Percentiles rank a stretch among this genome's conserved stretches.
Evolutionary conservation across 2,888 invertebrate genomes (phyloP).

Genomic region (Ctena decussata): DNA sequence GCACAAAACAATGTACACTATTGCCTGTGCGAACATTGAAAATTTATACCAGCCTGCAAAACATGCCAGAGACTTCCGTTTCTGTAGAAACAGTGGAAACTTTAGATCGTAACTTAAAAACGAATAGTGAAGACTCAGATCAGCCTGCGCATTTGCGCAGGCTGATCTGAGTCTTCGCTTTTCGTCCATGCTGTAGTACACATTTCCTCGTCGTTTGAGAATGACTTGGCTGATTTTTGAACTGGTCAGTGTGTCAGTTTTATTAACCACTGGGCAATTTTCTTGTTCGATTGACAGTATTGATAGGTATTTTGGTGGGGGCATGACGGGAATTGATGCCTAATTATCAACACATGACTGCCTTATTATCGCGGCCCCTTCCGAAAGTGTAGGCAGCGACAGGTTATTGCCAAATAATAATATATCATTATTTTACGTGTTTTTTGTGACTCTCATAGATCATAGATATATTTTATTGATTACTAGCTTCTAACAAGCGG

Average conservation of each 20-base stretch:
- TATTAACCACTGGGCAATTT: constrained; percentile 36
- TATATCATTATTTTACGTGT: neutral
- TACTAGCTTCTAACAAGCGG: too few species aligned
- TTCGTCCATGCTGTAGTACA: too few species aligned
- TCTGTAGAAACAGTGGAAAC: too few species aligned
- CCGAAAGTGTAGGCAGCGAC: neutral
- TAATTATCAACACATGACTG: constrained; percentile 34
- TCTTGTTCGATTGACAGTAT: neutral
- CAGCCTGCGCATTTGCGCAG: too few species aligned
- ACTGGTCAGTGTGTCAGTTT: constrained; percentile 41
- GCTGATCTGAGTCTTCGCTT: too few species aligned
- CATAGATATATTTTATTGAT: too few species aligned
- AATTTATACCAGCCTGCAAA: too few species aligned
- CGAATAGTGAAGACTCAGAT: too few species aligned
- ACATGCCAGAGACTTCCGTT: too few species aligned
- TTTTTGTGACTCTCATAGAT: neutral
- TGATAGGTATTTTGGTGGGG: constrained; percentile 25
- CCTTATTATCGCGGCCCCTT: neutral
- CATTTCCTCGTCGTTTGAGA: constrained; percentile 26
- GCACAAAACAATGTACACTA: too few species aligned
- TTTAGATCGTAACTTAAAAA: too few species aligned
- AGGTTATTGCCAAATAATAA: constrained; percentile 5
- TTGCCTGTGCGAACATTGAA: too few species aligned
- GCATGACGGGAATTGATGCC: constrained; percentile 3
- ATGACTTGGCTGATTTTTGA: constrained; percentile 1